phyloP scores from a whole-genome alignment of 2,888 invertebrate genomes.

The Leucoptera coffeella region DNA sequence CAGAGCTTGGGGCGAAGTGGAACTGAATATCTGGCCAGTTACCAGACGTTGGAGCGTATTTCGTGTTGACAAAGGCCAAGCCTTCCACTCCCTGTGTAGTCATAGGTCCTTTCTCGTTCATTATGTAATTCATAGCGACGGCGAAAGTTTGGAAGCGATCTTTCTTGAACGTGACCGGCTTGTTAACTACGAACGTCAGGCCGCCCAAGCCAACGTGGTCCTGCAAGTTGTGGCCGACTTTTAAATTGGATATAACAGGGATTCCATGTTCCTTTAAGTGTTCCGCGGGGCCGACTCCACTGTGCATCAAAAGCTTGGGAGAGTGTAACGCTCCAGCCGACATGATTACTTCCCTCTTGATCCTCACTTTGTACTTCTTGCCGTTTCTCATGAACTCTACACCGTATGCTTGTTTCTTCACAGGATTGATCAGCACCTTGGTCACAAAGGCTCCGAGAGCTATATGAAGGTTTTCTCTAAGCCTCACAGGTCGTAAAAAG shows the following conservation, averaged over 20 bases:
- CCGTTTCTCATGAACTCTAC: constrained; percentile 68
- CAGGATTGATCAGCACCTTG: constrained; percentile 61
- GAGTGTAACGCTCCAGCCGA: constrained; percentile 85
- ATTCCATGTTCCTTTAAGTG: constrained; percentile 68
- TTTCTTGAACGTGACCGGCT: constrained; percentile 72
- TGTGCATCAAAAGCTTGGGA: constrained; percentile 87
- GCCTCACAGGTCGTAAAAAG: constrained; percentile 74
- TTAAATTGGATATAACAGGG: constrained; percentile 66
- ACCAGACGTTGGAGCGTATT: constrained; percentile 69
- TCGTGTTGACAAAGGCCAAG: constrained; percentile 80
- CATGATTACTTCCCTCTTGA: constrained; percentile 74
- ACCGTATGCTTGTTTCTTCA: constrained; percentile 67
- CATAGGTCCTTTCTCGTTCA: constrained; percentile 77
- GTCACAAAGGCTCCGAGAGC: constrained; percentile 71
- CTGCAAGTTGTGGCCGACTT: constrained; percentile 79
- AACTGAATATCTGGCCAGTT: constrained; percentile 84
- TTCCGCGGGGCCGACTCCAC: constrained; percentile 78
- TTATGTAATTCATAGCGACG: constrained; percentile 74
- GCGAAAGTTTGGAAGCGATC: constrained; percentile 70
- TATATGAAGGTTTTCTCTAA: constrained; percentile 71
- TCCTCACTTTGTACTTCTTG: constrained; percentile 58
- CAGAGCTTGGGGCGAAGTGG: constrained; percentile 79
- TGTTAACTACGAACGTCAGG: constrained; percentile 74
- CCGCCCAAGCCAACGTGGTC: constrained; percentile 86
- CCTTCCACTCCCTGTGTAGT: constrained; percentile 82